These are phyloP conservation scores for Caradrina clavipalpis DNA, from an alignment of 2,888 invertebrate species.

Conservation along the genomic window DNA sequence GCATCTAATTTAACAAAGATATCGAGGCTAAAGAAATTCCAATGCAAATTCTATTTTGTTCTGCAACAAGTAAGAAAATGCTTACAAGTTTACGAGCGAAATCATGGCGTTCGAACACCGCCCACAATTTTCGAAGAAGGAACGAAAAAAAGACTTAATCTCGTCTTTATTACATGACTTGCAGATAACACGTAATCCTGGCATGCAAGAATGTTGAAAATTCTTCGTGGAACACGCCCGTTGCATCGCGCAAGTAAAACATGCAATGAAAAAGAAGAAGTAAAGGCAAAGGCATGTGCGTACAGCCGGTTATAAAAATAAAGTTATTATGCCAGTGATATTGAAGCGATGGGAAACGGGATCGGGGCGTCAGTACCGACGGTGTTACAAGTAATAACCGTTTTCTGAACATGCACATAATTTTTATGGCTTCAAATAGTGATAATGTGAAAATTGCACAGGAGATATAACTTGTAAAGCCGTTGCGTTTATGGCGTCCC, in stretches of 20 bases:
- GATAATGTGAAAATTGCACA: conserved; percentile 37
- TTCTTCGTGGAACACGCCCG: conserved; percentile 65
- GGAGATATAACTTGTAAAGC: neutral
- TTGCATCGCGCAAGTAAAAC: conserved; percentile 65
- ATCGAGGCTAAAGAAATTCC: conserved; percentile 33
- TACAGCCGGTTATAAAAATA: conserved; percentile 76
- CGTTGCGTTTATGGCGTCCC: neutral
- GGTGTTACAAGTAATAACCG: conserved; percentile 47
- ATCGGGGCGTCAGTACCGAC: conserved; percentile 41
- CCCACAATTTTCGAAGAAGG: conserved; percentile 44
- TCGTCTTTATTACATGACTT: conserved; percentile 62
- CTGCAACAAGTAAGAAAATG: conserved; percentile 26
- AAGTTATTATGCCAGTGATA: conserved; percentile 71
- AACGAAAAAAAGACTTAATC: conserved; percentile 42
- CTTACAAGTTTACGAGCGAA: conserved; percentile 6
- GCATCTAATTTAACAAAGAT: conserved; percentile 34
- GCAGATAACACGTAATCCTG: conserved; percentile 67
- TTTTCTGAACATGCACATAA: conserved; percentile 44
- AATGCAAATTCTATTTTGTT: conserved; percentile 33
- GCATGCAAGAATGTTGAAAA: conserved; percentile 65
- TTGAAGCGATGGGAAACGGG: conserved; percentile 62
- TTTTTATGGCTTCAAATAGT: conserved; percentile 40
- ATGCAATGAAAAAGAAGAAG: conserved; percentile 66
- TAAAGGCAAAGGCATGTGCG: conserved; percentile 63
- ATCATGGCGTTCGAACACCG: conserved; percentile 18